These are phyloP conservation scores for Hippocampus guttulatus DNA, from an alignment of 2,113 vertebrate genomes.

Conservation along the genomic window DNA sequence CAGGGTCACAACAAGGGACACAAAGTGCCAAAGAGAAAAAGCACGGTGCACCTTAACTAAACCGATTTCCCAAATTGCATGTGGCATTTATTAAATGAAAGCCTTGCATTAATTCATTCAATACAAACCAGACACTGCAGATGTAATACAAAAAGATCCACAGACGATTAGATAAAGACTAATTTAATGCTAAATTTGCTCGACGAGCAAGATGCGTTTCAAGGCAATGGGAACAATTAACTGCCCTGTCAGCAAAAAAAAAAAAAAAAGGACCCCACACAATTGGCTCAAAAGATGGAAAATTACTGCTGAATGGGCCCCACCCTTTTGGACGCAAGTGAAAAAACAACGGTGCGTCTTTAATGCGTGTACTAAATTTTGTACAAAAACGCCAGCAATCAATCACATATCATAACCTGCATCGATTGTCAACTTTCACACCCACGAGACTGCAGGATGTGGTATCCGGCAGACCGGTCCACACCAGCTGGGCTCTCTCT, in stretches of 20 bases:
- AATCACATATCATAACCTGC: slow-evolving; percentile 27
- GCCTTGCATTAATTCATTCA: slow-evolving; percentile 6
- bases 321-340: slow-evolving; percentile 50
- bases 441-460: slow-evolving; percentile 62
- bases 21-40: neutral
- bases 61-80: slow-evolving; percentile 9
- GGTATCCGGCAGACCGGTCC: slow-evolving; percentile 77
- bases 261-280: slow-evolving; percentile 23
- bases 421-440: slow-evolving; percentile 53
- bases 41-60: neutral
- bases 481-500: slow-evolving; percentile 88
- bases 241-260: slow-evolving; percentile 23
- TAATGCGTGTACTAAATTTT: slow-evolving; percentile 3
- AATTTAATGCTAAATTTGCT: slow-evolving; percentile 28
- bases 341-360: slow-evolving; percentile 40
- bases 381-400: neutral
- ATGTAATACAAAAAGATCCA: slow-evolving; percentile 54
- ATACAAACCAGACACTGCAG: slow-evolving; percentile 22
- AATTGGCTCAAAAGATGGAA: slow-evolving; percentile 48
- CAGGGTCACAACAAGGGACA: slow-evolving; percentile 12
- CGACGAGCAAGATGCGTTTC: slow-evolving; percentile 16
- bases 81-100: slow-evolving; percentile 14
- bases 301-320: slow-evolving; percentile 47
- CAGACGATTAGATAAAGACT: slow-evolving; percentile 40
- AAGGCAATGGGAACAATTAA: slow-evolving; percentile 40